Percentiles rank a stretch among this genome's conserved stretches.
Evolutionary conservation across 1,140 invertebrate species (phyloP).

Genomic region (Leucophenga varia): DNA sequence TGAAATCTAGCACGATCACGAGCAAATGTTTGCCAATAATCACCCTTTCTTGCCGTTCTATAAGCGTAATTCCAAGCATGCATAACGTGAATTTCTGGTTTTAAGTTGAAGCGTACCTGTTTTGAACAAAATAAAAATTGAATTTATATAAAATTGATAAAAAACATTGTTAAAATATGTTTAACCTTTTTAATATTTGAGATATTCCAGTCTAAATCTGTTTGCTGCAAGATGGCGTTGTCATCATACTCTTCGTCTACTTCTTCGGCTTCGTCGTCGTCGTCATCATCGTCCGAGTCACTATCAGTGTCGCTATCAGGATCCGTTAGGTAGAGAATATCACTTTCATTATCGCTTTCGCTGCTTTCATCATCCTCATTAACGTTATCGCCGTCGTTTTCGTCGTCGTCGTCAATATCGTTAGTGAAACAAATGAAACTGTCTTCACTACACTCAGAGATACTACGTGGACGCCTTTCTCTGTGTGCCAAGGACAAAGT

Average conservation of each 20-base stretch:
- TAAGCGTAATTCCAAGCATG: conserved; percentile 67
- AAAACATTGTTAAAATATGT: not conserved
- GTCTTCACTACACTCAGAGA: conserved; percentile 45
- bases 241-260: not conserved
- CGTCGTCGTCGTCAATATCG: conserved; percentile 9
- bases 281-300: conserved; percentile 7
- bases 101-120: conserved; percentile 64
- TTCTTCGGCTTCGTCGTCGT: not conserved
- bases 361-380: conserved; percentile 16
- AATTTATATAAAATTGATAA: not conserved
- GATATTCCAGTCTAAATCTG: not conserved
- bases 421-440: conserved; percentile 47
- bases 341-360: too few species aligned
- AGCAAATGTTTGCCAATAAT: conserved; percentile 65
- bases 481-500: too few species aligned
- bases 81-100: conserved; percentile 62
- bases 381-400: conserved; percentile 1
- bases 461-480: conserved; percentile 34
- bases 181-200: conserved; percentile 30
- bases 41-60: conserved; percentile 63
- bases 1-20: conserved; percentile 64
- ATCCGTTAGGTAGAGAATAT: too few species aligned
- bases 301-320: conserved; percentile 6
- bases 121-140: conserved; percentile 29
- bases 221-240: not conserved